Evolutionary conservation across 2,888 invertebrate genomes (phyloP).

Genomic region (Tanypteryx hageni): DNA sequence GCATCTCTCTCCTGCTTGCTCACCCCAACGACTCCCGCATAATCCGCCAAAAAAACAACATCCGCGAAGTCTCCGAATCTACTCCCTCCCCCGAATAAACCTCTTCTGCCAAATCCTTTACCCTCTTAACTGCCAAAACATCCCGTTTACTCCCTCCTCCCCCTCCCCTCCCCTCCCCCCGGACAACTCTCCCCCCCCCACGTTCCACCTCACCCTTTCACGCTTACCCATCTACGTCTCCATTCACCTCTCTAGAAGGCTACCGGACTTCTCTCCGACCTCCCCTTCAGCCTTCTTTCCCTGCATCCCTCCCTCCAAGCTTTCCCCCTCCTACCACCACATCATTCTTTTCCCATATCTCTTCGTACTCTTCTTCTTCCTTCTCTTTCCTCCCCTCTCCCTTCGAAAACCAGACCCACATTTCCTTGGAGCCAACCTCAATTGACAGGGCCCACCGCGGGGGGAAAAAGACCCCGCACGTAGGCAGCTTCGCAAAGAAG

Average conservation of each 20-base stretch:
- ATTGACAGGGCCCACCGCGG: slow-evolving; percentile 32
- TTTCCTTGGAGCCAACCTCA: neutral
- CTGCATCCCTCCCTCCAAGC: neutral
- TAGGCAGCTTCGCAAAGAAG: neutral
- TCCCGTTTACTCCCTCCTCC: slow-evolving; percentile 12
- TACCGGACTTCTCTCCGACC: neutral
- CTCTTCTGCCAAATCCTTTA: slow-evolving; percentile 19
- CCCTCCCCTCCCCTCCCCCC: neutral
- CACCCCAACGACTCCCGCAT: neutral
- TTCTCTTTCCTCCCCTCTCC: neutral
- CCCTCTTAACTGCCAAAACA: slow-evolving; percentile 28
- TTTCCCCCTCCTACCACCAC: neutral
- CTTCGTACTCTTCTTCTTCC: neutral
- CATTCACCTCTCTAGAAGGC: slow-evolving; percentile 9
- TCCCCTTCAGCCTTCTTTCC: neutral
- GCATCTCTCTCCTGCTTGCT: neutral
- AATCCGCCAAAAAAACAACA: slow-evolving; percentile 2
- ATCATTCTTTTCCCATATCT: neutral
- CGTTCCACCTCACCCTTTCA: neutral
- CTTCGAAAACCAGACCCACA: neutral
- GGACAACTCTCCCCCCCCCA: neutral
- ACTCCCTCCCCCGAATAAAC: neutral
- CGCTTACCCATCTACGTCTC: neutral
- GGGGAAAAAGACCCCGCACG: neutral
- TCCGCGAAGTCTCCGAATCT: neutral